phyloP scores from a whole-genome alignment of 2,113 vertebrate genomes.

The Toxostoma redivivum region DNA sequence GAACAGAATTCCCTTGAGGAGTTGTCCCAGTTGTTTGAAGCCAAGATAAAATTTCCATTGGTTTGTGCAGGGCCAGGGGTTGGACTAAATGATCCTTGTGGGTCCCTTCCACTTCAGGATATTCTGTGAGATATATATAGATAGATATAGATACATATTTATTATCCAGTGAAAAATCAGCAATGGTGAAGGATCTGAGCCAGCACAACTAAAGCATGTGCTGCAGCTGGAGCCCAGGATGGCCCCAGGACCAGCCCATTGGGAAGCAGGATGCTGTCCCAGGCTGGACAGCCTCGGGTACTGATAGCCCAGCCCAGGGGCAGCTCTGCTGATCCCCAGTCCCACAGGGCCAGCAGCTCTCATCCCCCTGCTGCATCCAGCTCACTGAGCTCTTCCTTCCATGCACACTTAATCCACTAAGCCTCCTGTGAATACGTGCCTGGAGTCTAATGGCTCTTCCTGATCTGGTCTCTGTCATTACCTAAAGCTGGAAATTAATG shows the following conservation, averaged over 20 bases:
- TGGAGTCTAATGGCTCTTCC: neutral
- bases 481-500: neutral
- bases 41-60: neutral
- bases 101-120: neutral
- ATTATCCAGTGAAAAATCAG: neutral
- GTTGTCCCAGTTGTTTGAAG: neutral
- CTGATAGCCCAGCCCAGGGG: neutral
- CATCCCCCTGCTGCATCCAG: neutral
- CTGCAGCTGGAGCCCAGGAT: neutral
- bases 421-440: neutral
- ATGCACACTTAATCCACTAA: neutral
- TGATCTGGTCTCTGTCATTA: neutral
- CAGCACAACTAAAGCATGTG: neutral
- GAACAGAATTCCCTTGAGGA: neutral
- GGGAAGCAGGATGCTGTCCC: neutral
- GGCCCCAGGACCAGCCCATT: fast-evolving
- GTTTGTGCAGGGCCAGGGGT: neutral
- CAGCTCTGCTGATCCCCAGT: fast-evolving
- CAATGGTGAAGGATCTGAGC: neutral
- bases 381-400: neutral
- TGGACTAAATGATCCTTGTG: neutral
- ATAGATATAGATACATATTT: too few relatives aligned
- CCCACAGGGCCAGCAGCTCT: neutral
- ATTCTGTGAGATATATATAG: neutral
- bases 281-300: neutral